Evolutionary conservation across 2,113 vertebrate genomes (phyloP).

Genomic region (Lates calcarifer): DNA sequence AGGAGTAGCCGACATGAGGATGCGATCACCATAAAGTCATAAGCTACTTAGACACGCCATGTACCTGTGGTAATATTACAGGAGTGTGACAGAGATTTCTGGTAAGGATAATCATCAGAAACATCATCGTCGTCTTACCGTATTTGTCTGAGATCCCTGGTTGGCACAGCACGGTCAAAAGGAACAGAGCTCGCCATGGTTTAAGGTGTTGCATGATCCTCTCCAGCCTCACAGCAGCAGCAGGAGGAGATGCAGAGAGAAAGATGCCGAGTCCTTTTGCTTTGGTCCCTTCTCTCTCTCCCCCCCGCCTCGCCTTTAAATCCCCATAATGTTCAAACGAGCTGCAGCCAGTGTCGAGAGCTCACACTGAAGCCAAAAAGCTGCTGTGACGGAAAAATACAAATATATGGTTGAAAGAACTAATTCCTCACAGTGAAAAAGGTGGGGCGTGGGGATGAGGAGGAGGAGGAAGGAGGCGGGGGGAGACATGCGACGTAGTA

Average conservation of each 20-base stretch:
- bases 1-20: neutral
- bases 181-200: slow-evolving; percentile 75
- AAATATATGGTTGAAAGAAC: slow-evolving; percentile 8
- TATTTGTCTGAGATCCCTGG: slow-evolving; percentile 75
- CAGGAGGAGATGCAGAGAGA: slow-evolving; percentile 39
- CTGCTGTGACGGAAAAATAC: slow-evolving; percentile 27
- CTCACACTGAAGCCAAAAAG: slow-evolving; percentile 28
- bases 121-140: slow-evolving; percentile 60
- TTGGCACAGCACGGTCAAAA: slow-evolving; percentile 65
- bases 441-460: slow-evolving; percentile 47
- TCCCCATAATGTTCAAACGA: slow-evolving; percentile 55
- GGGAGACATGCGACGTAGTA: slow-evolving; percentile 15
- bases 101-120: neutral
- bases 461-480: slow-evolving; percentile 16
- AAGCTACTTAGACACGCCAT: neutral
- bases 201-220: slow-evolving; percentile 75
- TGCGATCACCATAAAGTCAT: slow-evolving; percentile 29
- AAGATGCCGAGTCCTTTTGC: slow-evolving; percentile 27
- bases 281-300: neutral
- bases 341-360: slow-evolving; percentile 37
- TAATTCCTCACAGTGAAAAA: slow-evolving; percentile 35
- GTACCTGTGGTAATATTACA: slow-evolving; percentile 9
- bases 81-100: neutral
- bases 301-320: slow-evolving; percentile 47
- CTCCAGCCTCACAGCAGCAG: slow-evolving; percentile 39